A percentile compares a stretch with the other conserved stretches of the same genome.
Evolutionary conservation across 2,888 invertebrate genomes (phyloP).

Genomic region (Trissonchulus latispiculum): DNA sequence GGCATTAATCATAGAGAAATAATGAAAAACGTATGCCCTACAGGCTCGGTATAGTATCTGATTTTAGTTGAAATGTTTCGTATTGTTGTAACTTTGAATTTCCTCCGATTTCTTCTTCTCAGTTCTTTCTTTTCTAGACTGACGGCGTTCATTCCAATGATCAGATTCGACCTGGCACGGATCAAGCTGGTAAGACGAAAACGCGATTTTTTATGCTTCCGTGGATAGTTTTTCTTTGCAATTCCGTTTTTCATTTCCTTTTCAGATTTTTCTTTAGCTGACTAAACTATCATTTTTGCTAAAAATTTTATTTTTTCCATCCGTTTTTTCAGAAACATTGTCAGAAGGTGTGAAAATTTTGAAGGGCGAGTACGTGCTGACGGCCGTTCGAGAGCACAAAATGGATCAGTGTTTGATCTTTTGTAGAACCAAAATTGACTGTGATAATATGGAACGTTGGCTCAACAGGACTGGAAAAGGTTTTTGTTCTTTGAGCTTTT

Average conservation of each 20-base stretch:
- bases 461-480: conserved; percentile 57
- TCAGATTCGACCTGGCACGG: conserved; percentile 59
- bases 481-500: conserved; percentile 21
- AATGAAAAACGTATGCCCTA: no score
- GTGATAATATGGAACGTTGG: conserved; percentile 88
- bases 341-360: conserved; percentile 92
- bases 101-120: no score
- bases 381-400: conserved; percentile 81
- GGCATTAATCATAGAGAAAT: no score
- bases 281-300: no score
- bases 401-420: conserved; percentile 95
- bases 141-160: conserved; percentile 81
- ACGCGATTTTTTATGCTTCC: no score
- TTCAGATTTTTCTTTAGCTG: no score
- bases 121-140: conserved; percentile 52
- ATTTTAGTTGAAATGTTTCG: no score
- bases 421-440: conserved; percentile 94
- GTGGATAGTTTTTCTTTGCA: no score
- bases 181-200: conserved; percentile 25
- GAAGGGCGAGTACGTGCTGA: conserved; percentile 89
- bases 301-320: no score
- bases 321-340: conserved; percentile 61
- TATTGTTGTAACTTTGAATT: no score
- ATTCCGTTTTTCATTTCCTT: no score
- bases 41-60: no score